A percentile compares a stretch with the other conserved stretches of the same genome.
phyloP scores from a whole-genome alignment of 2,113 vertebrate genomes.

The Cyanocitta stelleri region DNA sequence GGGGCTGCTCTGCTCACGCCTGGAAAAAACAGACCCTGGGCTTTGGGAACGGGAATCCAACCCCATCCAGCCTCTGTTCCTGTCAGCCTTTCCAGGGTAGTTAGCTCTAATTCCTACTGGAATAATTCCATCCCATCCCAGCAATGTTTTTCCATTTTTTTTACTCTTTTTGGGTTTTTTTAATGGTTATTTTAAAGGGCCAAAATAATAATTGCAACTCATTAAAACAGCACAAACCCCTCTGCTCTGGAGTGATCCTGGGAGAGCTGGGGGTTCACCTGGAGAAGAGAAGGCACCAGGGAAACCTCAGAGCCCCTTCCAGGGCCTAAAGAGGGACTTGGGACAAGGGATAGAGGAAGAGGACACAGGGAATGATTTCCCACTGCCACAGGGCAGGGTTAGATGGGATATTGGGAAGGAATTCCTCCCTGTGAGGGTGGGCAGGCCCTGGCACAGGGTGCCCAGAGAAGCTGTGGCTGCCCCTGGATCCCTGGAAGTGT shows the following conservation, averaged over 20 bases:
- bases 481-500: neutral
- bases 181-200: neutral
- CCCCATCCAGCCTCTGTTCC: neutral
- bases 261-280: neutral
- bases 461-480: neutral
- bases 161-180: neutral
- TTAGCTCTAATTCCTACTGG: neutral
- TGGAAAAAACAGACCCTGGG: neutral
- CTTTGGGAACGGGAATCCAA: neutral
- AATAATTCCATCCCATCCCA: neutral
- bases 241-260: neutral
- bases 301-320: rapidly evolving
- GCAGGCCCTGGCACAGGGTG: rapidly evolving
- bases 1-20: neutral
- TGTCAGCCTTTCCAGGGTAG: neutral
- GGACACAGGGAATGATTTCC: neutral
- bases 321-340: rapidly evolving
- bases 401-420: neutral
- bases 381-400: neutral
- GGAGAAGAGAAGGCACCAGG: neutral
- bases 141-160: neutral
- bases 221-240: neutral
- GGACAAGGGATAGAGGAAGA: neutral
- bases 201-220: neutral
- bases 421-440: rapidly evolving